These are phyloP conservation scores for Coenonympha arcania DNA, from an alignment of 2,888 invertebrate species.

Conservation along the genomic window DNA sequence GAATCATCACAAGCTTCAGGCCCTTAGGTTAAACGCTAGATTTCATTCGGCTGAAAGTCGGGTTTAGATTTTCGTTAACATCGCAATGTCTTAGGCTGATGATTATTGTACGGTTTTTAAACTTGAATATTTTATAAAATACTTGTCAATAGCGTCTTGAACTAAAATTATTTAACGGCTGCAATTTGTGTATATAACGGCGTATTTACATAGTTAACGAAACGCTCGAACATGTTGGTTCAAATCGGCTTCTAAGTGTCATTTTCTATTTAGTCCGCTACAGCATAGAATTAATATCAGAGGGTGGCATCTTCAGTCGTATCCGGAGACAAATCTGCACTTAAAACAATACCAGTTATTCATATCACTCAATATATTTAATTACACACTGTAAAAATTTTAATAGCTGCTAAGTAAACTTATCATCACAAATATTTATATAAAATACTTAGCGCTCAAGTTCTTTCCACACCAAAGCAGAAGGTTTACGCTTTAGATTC, in stretches of 20 bases:
- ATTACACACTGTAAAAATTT: background rate
- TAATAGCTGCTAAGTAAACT: background rate
- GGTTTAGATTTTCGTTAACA: constrained; percentile 15
- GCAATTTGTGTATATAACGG: too few species aligned
- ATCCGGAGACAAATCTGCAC: too few species aligned
- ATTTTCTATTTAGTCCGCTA: too few species aligned
- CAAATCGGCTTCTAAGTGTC: too few species aligned
- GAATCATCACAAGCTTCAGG: constrained; percentile 38
- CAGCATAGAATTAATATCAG: too few species aligned
- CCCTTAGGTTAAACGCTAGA: background rate
- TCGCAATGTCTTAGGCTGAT: background rate
- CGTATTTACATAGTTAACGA: too few species aligned
- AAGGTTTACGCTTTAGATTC: background rate
- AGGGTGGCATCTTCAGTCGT: too few species aligned
- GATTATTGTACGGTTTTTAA: too few species aligned
- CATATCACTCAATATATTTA: background rate
- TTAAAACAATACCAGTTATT: background rate
- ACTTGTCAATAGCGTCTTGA: too few species aligned
- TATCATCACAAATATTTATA: constrained; percentile 9
- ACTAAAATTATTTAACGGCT: too few species aligned
- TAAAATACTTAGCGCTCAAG: background rate
- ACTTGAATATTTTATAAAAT: too few species aligned
- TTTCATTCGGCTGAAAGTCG: constrained; percentile 3
- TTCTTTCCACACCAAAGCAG: background rate
- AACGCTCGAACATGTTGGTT: too few species aligned